Percentiles rank a stretch among this genome's conserved stretches.
phyloP scores from a whole-genome alignment of 1,140 invertebrate species.

The Orius insidiosus region DNA sequence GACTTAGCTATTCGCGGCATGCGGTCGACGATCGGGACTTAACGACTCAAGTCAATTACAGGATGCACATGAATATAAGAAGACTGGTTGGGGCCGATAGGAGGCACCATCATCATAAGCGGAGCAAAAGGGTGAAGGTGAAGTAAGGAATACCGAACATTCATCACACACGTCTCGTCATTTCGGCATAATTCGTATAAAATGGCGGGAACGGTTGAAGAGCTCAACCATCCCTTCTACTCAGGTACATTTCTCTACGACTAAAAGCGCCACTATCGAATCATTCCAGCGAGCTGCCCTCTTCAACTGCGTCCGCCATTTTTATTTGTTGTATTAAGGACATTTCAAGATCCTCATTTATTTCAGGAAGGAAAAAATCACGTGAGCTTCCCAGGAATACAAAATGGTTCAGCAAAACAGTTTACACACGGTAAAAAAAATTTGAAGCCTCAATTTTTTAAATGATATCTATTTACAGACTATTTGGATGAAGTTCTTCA shows the following conservation, averaged over 20 bases:
- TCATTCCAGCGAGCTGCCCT: no score
- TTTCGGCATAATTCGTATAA: no score
- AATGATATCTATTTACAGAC: conserved; percentile 13
- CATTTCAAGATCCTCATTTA: no score
- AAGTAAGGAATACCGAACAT: no score
- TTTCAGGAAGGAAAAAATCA: conserved; percentile 64
- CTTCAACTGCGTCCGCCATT: no score
- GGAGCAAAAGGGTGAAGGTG: conserved; percentile 56
- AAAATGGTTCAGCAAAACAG: conserved; percentile 68
- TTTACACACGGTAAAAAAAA: conserved; percentile 57
- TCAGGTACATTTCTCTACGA: no score
- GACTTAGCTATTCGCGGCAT: conserved; percentile 76
- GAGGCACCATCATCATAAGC: conserved; percentile 54
- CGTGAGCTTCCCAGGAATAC: conserved; percentile 70
- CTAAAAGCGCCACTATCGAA: no score
- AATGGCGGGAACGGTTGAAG: no score
- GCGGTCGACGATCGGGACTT: conserved; percentile 76
- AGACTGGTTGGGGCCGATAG: conserved; percentile 67
- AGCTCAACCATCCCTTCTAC: no score
- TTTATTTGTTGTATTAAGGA: no score
- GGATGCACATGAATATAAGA: conserved; percentile 78
- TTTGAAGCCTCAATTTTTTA: no score
- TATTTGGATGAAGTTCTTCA: conserved; percentile 32
- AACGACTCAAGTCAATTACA: conserved; percentile 73
- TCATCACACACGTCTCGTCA: no score